Base-by-base conservation (phyloP, 64 coral and sea anemone genomes). In the Porites australiensis region DNA sequence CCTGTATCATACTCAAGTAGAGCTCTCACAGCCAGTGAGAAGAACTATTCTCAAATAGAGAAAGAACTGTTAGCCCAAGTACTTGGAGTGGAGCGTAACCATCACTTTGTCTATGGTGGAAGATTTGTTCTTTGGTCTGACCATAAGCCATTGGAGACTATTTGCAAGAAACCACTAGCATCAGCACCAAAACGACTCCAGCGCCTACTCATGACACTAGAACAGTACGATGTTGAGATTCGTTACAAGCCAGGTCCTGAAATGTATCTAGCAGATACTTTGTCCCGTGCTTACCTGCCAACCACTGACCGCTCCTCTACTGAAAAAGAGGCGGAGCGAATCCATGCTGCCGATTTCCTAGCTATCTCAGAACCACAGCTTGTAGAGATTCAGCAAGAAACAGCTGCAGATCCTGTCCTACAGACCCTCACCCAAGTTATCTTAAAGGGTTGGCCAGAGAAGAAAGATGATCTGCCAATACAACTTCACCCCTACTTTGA, bases 51-150 rank as follows among this genome's bases (percentile, higher is more conserved):
- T 5, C 88, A 90, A 37, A 89, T 64, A 37, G 74, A 89, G 58
- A 89, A 89, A 18, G 73, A 89, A 67, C 27, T 19, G 6, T 76
- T 89, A 79, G 71, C 53, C 7, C 14, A 61, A 61, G 87, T 89
- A 3, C 77, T 51, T 50, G 87, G 72, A 23, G 3, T 77, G 44
- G 72, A 82, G 7, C 79, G 58, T 15, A 82, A 82, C 16, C 73
- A 27, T 62, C 73, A 48, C 49, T 76, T 13, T 13, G 21, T 13
- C 2, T 76, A 8, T 47, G 74, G 74, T 3, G 46, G 74, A 27
- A 8, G 8, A 3, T 5, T 76, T 3, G 47, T 15, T 53, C 78
- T 20, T 14, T 22, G 50, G 21, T 58, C 78, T n/a, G 78, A 82
- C 12, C 78, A 82, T 60, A 82, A 82, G 37, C 78, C 4, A 51